Base-by-base conservation (phyloP, 92 coral and sea anemone species). In the Meandrina meandrites region DNA sequence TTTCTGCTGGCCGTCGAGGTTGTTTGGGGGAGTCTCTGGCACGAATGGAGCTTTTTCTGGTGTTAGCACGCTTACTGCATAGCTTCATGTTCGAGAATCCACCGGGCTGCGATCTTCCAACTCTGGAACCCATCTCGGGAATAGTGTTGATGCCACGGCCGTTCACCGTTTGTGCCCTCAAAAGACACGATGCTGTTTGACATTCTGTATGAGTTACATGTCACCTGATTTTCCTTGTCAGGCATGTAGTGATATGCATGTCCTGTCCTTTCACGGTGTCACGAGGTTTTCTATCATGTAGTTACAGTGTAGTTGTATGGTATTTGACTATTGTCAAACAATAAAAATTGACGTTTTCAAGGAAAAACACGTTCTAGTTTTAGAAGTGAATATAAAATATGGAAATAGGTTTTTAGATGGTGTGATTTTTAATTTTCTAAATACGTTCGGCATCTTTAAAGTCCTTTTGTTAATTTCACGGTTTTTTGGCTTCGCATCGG, bases 11-110 rank as follows among this genome's bases (percentile, higher is more conserved):
- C 10, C 93, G 89, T 57, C 89, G 98, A 51, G 94, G 54, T 1
- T 94, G 98, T 74, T 81, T 90, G 10, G 98, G 98, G 13, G 94
- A 94, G 78, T 87, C 89, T 42, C 75, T 94, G 78, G 98, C 93
- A n/a, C 93, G 93, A 28, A 76, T 92, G 67, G 91, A 89, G 86
- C 79, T 94, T 74, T 94, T 94, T 67, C 87, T 94, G 70, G 88
- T 91, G 58, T 75, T 94, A 40, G 45, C 45, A 40, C 45, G 45
- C 45, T 40, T 40, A 6, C 45, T 40, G 45, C 45, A 40, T 6
- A 89, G 58, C 84, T 93, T 93, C 75, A 84, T 78, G 90, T 86
- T 93, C 58, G 89, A 84, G 78, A 80, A 77, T 51, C 96, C 94
- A 11, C 74, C 80, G 9, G 96, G 94, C 12, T 69, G 85, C 60